Conservation (phyloP, 1,140 invertebrate species). For the Drosophila suzukii region DNA sequence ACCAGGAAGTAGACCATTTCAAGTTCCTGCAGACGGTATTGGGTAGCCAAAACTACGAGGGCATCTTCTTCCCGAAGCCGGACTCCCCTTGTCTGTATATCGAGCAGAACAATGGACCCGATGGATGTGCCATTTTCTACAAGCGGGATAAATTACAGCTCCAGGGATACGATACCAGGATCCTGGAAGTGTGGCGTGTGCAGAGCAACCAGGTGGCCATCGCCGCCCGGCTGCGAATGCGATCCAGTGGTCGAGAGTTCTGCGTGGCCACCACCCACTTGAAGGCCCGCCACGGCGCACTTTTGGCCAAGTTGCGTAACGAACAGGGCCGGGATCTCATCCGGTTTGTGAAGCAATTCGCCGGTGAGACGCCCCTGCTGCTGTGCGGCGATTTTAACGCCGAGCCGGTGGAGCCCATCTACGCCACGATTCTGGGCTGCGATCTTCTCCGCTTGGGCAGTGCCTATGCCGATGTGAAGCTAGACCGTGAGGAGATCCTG, state of each 20-base stretch:
- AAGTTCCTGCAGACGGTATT: conserved; percentile 88
- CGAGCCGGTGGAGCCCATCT: conserved; percentile 90
- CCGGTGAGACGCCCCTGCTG: conserved; percentile 86
- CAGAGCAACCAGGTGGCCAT: conserved; percentile 91
- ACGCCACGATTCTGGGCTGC: conserved; percentile 86
- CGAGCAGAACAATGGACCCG: conserved; percentile 90
- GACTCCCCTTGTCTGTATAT: conserved; percentile 92
- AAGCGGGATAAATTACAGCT: conserved; percentile 88
- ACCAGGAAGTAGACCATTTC: conserved; percentile 91
- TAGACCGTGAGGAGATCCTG: conserved; percentile 38
- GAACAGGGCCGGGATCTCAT: conserved; percentile 91
- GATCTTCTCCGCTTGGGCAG: conserved; percentile 84
- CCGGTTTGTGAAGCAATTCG: conserved; percentile 86
- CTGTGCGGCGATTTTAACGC: conserved; percentile 93
- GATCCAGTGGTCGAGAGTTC: conserved; percentile 86
- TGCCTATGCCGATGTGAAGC: conserved; percentile 85
- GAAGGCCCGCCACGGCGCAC: conserved; percentile 89
- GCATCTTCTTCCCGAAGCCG: conserved; percentile 91
- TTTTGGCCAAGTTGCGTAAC: conserved; percentile 89
- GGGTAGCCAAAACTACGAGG: conserved; percentile 88
- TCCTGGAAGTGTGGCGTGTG: conserved; percentile 89
- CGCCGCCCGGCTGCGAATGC: conserved; percentile 86
- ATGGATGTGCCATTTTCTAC: conserved; percentile 93
- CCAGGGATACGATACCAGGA: conserved; percentile 86
- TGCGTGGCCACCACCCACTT: conserved; percentile 91